Conservation (phyloP, 2,113 vertebrate species). For the cat (Felis catus) region F.catus_Fca126_mat1.0 CM031420.1:134636001-134636500, state of each 20-base stretch:
- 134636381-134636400: not conserved
- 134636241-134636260: not conserved
- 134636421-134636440: not conserved
- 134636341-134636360: not conserved
- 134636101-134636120: not conserved
- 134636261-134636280: not conserved
- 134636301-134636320: not conserved
- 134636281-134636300: not conserved
- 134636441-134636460: not conserved
- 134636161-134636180: not conserved
- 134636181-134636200: not conserved
- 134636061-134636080: not conserved
- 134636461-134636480: not conserved
- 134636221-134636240: not conserved
- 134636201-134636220: not conserved
- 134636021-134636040: not conserved
- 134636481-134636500: not conserved
- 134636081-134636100: not conserved
- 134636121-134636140: not conserved
- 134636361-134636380: not conserved
- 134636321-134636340: not conserved
- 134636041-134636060: not conserved
- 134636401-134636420: not conserved
- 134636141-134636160: not conserved
- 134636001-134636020: not conserved